Percentiles rank a stretch among this genome's conserved stretches.
Evolutionary conservation across 1,140 invertebrate species (phyloP).

Genomic region (Macrosteles quadrilineatus): DNA sequence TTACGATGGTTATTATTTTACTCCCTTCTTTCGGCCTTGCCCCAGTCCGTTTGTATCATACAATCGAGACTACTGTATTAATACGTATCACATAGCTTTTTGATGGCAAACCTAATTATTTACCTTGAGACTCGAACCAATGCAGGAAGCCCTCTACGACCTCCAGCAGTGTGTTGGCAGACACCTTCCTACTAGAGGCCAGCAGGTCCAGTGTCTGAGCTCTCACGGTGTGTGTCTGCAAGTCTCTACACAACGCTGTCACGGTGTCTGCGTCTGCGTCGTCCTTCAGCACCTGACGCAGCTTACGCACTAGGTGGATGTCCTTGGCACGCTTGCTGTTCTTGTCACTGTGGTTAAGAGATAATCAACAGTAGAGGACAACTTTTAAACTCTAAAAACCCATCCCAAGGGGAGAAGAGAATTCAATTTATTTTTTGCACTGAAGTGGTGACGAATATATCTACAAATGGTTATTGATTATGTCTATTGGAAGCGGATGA

Average conservation of each 20-base stretch:
- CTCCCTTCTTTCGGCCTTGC: too few relatives aligned
- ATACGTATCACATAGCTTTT: too few relatives aligned
- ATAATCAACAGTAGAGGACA: conserved; percentile 32
- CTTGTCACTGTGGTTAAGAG: conserved; percentile 65
- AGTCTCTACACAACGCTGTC: conserved; percentile 58
- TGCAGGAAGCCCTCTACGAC: conserved; percentile 19
- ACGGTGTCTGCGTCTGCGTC: conserved; percentile 54
- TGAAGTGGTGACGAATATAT: too few relatives aligned
- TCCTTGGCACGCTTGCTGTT: conserved; percentile 84
- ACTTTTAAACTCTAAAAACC: too few relatives aligned
- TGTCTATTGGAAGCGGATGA: too few relatives aligned
- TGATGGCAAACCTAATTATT: too few relatives aligned
- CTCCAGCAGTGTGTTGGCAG: conserved; percentile 15
- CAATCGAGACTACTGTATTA: too few relatives aligned
- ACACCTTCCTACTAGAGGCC: neutral
- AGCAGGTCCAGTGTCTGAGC: conserved; percentile 69
- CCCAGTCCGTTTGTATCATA: too few relatives aligned
- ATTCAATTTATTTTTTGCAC: too few relatives aligned
- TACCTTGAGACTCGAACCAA: conserved; percentile 10
- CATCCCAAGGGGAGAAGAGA: too few relatives aligned
- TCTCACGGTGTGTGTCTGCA: conserved; percentile 73
- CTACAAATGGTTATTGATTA: too few relatives aligned
- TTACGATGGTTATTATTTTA: too few relatives aligned
- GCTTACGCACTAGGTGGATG: conserved; percentile 79
- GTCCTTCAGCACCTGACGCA: conserved; percentile 67